phyloP scores from a whole-genome alignment of 2,797 vertebrate genomes.

The Eulemur mongoz region DNA sequence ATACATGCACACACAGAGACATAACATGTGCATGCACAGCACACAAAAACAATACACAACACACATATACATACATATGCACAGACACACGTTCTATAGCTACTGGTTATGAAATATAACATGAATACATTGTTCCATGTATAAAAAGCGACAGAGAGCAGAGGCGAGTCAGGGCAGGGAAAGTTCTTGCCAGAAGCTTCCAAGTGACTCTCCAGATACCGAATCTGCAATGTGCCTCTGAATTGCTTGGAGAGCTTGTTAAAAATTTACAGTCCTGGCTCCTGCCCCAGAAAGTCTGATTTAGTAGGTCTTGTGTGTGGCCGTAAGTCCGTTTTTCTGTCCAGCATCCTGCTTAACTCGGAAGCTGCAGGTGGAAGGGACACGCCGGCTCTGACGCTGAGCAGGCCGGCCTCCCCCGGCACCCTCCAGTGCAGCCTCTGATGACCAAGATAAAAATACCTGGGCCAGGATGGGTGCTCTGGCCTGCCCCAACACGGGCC shows the following conservation, averaged over 20 bases:
- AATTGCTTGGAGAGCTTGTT: neutral
- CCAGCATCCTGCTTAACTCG: neutral
- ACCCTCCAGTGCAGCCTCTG: neutral
- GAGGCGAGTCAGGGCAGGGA: neutral
- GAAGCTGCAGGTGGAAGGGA: neutral
- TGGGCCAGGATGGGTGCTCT: no score
- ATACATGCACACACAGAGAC: neutral
- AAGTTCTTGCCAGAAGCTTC: neutral
- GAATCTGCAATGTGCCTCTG: neutral
- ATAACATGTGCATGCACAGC: no score
- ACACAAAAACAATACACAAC: neutral
- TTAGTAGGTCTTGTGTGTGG: neutral
- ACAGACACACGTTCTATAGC: neutral
- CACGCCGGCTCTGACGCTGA: neutral
- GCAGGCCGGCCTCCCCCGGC: fast-evolving
- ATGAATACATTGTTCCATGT: neutral
- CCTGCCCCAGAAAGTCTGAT: slow-evolving; percentile 21
- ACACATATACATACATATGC: no score
- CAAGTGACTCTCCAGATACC: neutral
- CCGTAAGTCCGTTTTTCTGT: slow-evolving; percentile 14
- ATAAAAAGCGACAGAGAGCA: neutral
- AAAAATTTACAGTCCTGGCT: slow-evolving; percentile 3
- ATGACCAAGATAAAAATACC: neutral
- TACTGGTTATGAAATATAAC: neutral
- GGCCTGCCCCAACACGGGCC: neutral